Conservation (phyloP, 30 jellyfish, hydroid and myxozoan genomes). For the Chrysaora quinquecirrha region DNA sequence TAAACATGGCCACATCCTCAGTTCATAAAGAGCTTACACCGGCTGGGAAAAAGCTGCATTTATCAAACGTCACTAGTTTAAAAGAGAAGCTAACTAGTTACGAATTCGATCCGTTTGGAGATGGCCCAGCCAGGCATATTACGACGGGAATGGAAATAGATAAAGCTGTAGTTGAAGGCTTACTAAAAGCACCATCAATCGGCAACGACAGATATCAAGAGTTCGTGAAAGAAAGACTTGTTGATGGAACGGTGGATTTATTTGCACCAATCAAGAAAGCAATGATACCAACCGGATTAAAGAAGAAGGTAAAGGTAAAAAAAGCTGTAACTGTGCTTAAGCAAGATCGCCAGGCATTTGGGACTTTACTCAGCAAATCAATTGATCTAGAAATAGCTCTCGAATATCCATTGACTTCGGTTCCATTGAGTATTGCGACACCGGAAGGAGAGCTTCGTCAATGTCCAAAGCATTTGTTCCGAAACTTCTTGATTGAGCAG, state of each 20-base stretch:
- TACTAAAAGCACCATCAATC: constrained; percentile 28
- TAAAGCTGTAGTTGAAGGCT: constrained; percentile 10
- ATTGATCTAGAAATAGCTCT: constrained; percentile 25
- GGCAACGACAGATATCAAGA: constrained; percentile 29
- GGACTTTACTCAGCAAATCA: constrained; percentile 21
- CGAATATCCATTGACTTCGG: constrained; percentile 35
- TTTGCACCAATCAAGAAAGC: constrained; percentile 26
- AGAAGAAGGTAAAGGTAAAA: constrained; percentile 10
- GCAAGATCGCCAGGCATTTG: constrained; percentile 61
- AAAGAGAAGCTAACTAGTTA: constrained; percentile 35
- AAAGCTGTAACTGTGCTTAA: constrained; percentile 25
- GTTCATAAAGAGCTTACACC: constrained; percentile 51
- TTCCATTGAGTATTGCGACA: constrained; percentile 41
- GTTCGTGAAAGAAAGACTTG: constrained; percentile 39
- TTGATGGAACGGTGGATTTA: constrained; percentile 43
- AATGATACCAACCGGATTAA: constrained; percentile 34
- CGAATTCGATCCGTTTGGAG: constrained; percentile 20
- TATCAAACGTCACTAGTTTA: constrained; percentile 8
- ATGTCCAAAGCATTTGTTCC: constrained; percentile 11
- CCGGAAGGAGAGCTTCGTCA: constrained; percentile 17
- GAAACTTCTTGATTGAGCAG: constrained; percentile 6
- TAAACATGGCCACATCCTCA: constrained; percentile 38
- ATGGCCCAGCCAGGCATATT: constrained; percentile 32
- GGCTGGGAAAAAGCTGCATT: constrained; percentile 23
- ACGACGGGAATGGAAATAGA: constrained; percentile 38